Conservation (phyloP, 30 jellyfish, hydroid and myxozoan species). For the Phacellophora camtschatica region DNA sequence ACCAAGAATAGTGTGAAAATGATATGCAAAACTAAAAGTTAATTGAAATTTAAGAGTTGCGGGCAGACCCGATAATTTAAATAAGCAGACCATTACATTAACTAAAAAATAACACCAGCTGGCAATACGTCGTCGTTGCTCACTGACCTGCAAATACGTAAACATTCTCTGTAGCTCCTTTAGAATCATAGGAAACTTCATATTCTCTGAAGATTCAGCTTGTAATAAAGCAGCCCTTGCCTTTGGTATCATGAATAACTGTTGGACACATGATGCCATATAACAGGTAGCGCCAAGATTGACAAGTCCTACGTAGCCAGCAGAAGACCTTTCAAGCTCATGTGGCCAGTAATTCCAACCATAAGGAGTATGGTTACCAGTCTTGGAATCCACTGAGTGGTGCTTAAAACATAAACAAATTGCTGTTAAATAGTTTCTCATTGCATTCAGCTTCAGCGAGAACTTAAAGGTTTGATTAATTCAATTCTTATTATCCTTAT, state of each 20-base stretch:
- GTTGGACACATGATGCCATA: conserved; percentile 99
- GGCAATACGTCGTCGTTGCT: too few relatives aligned
- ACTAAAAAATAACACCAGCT: too few relatives aligned
- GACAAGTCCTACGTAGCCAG: conserved; percentile 96
- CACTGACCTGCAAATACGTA: conserved; percentile 83
- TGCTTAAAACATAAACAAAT: conserved; percentile 51
- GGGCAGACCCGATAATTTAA: too few relatives aligned
- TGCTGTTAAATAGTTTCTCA: too few relatives aligned
- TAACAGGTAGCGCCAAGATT: conserved; percentile 99
- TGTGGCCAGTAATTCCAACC: conserved; percentile 99
- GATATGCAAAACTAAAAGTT: too few relatives aligned
- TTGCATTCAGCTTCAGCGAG: too few relatives aligned
- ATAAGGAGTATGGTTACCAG: conserved; percentile 78
- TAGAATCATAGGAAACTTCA: conserved; percentile 71
- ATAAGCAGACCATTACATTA: too few relatives aligned
- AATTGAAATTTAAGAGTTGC: too few relatives aligned
- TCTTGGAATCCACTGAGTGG: conserved; percentile 65
- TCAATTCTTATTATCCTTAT: too few relatives aligned
- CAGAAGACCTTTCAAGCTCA: conserved; percentile 95
- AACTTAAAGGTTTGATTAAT: too few relatives aligned
- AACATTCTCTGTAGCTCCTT: conserved; percentile 96
- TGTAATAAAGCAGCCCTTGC: conserved; percentile 79
- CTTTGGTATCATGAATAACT: conserved; percentile 93
- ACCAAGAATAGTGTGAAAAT: too few relatives aligned
- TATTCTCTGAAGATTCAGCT: conserved; percentile 47